Conservation (phyloP, 1,140 invertebrate species). For the Drosophila leontia region DNA sequence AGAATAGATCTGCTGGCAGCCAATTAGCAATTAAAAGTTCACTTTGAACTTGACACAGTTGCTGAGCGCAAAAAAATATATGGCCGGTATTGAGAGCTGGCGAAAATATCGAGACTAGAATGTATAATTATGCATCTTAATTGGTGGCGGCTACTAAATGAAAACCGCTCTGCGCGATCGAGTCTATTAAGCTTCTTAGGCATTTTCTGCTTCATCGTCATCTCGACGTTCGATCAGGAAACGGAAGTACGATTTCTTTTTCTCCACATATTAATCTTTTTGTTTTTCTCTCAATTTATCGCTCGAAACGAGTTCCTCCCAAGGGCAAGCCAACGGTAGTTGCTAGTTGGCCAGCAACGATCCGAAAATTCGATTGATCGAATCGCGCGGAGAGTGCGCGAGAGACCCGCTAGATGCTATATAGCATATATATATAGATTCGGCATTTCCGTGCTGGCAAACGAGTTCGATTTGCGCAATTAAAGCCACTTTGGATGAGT, state of each 20-base stretch:
- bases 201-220: slow-evolving; percentile 53
- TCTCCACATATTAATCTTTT: slow-evolving; percentile 62
- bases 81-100: slow-evolving; percentile 31
- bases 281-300: slow-evolving; percentile 55
- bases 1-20: slow-evolving; percentile 62
- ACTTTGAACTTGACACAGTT: slow-evolving; percentile 75
- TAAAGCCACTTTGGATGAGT: slow-evolving; percentile 32
- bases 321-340: slow-evolving; percentile 75
- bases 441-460: slow-evolving; percentile 65
- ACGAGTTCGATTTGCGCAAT: slow-evolving; percentile 74
- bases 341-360: slow-evolving; percentile 45
- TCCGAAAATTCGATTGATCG: slow-evolving; percentile 46
- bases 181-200: slow-evolving; percentile 49
- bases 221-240: slow-evolving; percentile 65
- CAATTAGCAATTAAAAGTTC: slow-evolving; percentile 62
- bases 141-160: slow-evolving; percentile 46
- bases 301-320: slow-evolving; percentile 64
- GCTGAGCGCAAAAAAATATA: slow-evolving; percentile 40
- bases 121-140: slow-evolving; percentile 54
- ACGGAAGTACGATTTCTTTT: slow-evolving; percentile 69
- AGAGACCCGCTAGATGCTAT: slow-evolving; percentile 36
- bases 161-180: slow-evolving; percentile 36
- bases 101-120: slow-evolving; percentile 53
- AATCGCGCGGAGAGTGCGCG: slow-evolving; percentile 17
- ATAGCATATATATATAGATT: slow-evolving; percentile 14